Percentiles rank a stretch among this genome's conserved stretches.
These are phyloP conservation scores for Stegophylla sp. DNA, from an alignment of 2,888 invertebrate species.

Conservation along the genomic window DNA sequence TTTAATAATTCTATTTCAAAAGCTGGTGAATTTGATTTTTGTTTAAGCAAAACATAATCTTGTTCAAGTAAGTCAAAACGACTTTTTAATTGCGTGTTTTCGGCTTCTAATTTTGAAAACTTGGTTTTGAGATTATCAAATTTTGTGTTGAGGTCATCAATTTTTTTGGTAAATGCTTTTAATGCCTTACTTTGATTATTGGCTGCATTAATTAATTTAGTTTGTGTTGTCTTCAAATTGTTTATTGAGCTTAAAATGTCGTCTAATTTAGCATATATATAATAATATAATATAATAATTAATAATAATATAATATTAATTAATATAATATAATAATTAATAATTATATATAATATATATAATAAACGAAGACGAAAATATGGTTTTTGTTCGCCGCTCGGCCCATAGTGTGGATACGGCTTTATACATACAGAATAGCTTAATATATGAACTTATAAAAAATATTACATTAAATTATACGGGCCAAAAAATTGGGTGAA, in stretches of 20 bases:
- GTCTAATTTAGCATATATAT: slow-evolving; percentile 10
- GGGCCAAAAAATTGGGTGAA: too few relatives aligned
- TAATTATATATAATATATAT: too few relatives aligned
- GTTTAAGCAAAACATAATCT: not conserved
- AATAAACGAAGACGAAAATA: too few relatives aligned
- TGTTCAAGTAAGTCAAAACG: slow-evolving; percentile 6
- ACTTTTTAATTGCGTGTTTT: not conserved
- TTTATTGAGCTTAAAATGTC: slow-evolving; percentile 4
- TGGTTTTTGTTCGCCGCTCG: too few relatives aligned
- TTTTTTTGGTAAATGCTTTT: slow-evolving; percentile 10
- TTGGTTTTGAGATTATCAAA: not conserved
- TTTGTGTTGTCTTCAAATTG: slow-evolving; percentile 10
- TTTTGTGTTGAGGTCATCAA: not conserved
- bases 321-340: too few relatives aligned
- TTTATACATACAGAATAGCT: too few relatives aligned
- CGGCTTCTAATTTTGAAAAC: not conserved
- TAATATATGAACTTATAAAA: too few relatives aligned
- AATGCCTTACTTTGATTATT: not conserved
- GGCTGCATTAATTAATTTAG: slow-evolving; percentile 4
- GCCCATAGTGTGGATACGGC: too few relatives aligned
- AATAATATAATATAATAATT: too few relatives aligned
- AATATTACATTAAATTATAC: too few relatives aligned
- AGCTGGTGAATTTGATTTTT: slow-evolving; percentile 7
- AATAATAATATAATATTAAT: too few relatives aligned
- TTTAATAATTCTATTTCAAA: slow-evolving; percentile 4